Conservation (phyloP, 2,888 invertebrate species). For the Drosophila neutralis region DNA sequence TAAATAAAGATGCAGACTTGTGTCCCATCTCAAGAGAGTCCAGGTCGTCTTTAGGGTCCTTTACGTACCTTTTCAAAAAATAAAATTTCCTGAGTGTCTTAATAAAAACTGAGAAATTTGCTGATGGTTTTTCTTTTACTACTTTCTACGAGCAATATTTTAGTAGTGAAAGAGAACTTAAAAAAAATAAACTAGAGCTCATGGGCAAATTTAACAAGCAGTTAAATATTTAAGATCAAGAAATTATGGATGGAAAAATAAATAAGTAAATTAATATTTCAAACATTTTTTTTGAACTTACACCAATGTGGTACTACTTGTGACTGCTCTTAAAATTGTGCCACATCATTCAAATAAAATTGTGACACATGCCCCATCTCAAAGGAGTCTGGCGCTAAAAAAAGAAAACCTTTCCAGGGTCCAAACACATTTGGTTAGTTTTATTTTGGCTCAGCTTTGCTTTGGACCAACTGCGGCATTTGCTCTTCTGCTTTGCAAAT, state of each 20-base stretch:
- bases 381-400: background rate
- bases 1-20: accelerated
- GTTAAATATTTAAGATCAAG: background rate
- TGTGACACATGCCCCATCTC: slow-evolving; percentile 6
- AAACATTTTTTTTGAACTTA: background rate
- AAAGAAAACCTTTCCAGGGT: slow-evolving; percentile 4
- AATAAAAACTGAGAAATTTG: background rate
- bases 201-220: background rate
- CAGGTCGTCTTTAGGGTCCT: background rate
- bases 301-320: background rate
- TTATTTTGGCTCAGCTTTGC: slow-evolving; percentile 10
- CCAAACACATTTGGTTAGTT: slow-evolving; percentile 29
- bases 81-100: background rate
- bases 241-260: background rate
- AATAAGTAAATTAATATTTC: background rate
- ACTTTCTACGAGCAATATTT: background rate
- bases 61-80: background rate
- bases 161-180: background rate
- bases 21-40: background rate
- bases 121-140: background rate
- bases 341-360: background rate
- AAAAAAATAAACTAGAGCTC: background rate
- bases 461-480: slow-evolving; percentile 34
- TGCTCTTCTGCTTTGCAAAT: slow-evolving; percentile 54
- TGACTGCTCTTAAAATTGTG: background rate